Conservation (phyloP, 1,140 invertebrate species). For the Procambarus clarkii region DNA sequence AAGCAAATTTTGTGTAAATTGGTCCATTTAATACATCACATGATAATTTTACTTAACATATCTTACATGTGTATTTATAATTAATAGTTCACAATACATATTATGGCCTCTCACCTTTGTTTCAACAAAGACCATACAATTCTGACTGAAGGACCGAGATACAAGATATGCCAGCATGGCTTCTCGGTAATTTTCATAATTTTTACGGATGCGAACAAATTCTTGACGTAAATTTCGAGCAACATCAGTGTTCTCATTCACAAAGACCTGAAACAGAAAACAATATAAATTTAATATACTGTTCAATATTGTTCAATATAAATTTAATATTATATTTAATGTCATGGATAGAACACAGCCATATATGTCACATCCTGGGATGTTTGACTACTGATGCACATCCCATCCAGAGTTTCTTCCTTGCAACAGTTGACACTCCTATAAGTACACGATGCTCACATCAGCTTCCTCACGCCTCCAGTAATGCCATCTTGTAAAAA, state of each 20-base stretch:
- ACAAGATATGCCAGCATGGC: constrained; percentile 93
- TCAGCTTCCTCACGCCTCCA: too few relatives aligned
- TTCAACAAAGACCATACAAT: constrained; percentile 95
- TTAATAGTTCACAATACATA: not conserved
- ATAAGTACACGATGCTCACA: too few relatives aligned
- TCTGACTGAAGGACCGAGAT: constrained; percentile 93
- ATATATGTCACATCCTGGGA: too few relatives aligned
- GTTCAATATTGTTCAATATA: not conserved
- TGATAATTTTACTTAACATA: too few relatives aligned
- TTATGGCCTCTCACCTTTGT: constrained; percentile 84
- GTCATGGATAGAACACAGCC: too few relatives aligned
- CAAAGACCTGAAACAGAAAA: constrained; percentile 78
- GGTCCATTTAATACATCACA: not conserved
- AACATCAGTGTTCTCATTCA: constrained; percentile 96
- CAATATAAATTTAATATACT: not conserved
- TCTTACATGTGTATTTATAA: too few relatives aligned
- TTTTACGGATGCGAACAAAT: constrained; percentile 91
- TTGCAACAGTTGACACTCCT: too few relatives aligned
- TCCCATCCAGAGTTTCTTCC: too few relatives aligned
- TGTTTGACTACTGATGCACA: too few relatives aligned
- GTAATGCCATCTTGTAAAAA: too few relatives aligned
- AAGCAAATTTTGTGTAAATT: not conserved
- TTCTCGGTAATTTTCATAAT: constrained; percentile 92
- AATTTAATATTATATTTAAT: too few relatives aligned
- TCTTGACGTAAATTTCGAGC: constrained; percentile 97